These are phyloP conservation scores for Globicephala melas DNA, from an alignment of 2,113 vertebrate species.

Conservation along the genomic window DNA sequence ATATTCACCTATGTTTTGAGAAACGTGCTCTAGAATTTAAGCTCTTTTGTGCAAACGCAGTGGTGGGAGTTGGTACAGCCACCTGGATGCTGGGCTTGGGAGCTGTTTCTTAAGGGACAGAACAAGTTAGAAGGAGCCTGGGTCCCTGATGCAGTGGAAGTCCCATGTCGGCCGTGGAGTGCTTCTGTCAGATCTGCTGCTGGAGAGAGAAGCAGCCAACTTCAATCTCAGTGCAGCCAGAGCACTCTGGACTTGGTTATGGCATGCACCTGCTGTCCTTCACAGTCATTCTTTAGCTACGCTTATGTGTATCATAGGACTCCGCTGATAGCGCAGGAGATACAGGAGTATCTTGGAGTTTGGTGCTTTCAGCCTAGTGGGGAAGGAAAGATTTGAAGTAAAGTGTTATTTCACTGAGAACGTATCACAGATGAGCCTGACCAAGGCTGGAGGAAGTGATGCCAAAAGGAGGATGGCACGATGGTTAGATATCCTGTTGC, in stretches of 20 bases:
- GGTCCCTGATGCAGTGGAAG: not conserved
- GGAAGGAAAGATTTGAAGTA: not conserved
- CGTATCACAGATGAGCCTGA: not conserved
- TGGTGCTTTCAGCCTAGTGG: not conserved
- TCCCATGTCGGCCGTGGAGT: rapidly evolving
- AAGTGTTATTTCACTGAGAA: not conserved
- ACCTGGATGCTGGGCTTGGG: not conserved
- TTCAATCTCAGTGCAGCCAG: rapidly evolving
- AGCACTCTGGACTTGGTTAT: rapidly evolving
- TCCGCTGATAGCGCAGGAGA: rapidly evolving
- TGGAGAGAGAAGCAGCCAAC: not conserved
- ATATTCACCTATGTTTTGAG: not conserved
- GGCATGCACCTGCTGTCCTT: not conserved
- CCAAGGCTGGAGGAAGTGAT: not conserved
- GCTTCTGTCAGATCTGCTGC: not conserved
- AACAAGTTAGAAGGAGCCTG: not conserved
- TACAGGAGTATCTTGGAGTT: too few species aligned
- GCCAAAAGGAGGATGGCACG: rapidly evolving
- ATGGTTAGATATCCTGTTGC: not conserved
- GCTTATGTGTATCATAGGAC: rapidly evolving
- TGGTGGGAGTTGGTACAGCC: not conserved
- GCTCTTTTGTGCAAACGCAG: not conserved
- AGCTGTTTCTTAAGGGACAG: not conserved
- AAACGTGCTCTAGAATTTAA: not conserved
- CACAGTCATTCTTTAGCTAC: rapidly evolving